Evolutionary conservation across 2,113 vertebrate genomes (phyloP).

Genomic region (Leptobrachium ailaonicum): DNA sequence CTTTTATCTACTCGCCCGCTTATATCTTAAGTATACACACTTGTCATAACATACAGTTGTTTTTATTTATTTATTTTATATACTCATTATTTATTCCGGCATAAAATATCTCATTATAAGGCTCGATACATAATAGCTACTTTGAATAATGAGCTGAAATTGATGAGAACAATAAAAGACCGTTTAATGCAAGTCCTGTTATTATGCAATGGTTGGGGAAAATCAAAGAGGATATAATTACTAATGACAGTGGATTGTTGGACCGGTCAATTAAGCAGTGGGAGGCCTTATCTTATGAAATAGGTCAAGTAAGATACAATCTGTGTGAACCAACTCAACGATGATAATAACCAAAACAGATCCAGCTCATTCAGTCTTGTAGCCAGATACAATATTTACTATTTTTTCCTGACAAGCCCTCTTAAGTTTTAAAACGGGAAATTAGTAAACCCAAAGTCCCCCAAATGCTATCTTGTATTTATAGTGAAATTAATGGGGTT

Average conservation of each 20-base stretch:
- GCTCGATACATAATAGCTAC: constrained; percentile 38
- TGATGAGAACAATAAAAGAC: constrained; percentile 30
- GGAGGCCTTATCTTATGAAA: constrained; percentile 2
- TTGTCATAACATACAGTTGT: constrained; percentile 15
- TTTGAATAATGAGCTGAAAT: constrained; percentile 47
- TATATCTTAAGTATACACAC: constrained; percentile 4
- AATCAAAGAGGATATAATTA: constrained; percentile 27
- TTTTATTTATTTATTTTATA: background rate
- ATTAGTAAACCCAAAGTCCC: too few species aligned
- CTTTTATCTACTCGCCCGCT: constrained; percentile 15
- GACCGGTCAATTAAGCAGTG: constrained; percentile 28
- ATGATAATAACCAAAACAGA: constrained; percentile 6
- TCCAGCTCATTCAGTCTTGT: too few species aligned
- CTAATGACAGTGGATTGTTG: constrained; percentile 21
- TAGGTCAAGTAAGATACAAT: constrained; percentile 4
- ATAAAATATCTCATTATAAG: constrained; percentile 44
- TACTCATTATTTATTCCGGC: constrained; percentile 36
- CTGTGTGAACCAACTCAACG: background rate
- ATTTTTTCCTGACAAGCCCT: too few species aligned
- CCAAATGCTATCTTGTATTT: too few species aligned
- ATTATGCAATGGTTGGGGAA: background rate
- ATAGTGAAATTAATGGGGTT: too few species aligned
- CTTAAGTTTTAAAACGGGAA: too few species aligned
- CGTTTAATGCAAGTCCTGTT: constrained; percentile 19
- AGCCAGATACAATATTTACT: too few species aligned